Conservation (phyloP, 1,140 invertebrate genomes). For the Dysdera silvatica region DNA sequence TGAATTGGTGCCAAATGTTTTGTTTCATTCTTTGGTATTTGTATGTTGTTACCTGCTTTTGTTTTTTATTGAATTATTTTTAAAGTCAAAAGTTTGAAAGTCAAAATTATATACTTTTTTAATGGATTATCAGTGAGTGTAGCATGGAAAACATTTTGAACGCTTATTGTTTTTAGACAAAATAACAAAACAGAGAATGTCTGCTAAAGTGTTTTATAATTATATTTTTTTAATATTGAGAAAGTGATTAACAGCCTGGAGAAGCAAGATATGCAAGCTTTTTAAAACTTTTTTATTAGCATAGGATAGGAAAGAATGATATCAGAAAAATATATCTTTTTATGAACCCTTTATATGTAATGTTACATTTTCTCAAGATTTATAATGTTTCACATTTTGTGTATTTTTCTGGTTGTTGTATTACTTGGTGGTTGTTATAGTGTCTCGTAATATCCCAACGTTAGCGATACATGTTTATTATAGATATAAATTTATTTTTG, state of each 20-base stretch:
- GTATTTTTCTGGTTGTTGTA: constrained; percentile 30
- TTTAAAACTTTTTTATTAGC: constrained; percentile 30
- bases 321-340: constrained; percentile 29
- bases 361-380: constrained; percentile 30
- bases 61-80: too few relatives aligned
- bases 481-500: constrained; percentile 25
- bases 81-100: too few relatives aligned
- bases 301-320: constrained; percentile 26
- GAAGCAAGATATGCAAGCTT: constrained; percentile 26
- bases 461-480: constrained; percentile 22
- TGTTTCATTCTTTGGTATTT: too few relatives aligned
- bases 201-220: constrained; percentile 30
- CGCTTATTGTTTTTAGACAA: too few relatives aligned
- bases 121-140: too few relatives aligned
- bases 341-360: constrained; percentile 27
- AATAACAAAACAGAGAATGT: too few relatives aligned
- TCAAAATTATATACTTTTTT: too few relatives aligned
- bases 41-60: too few relatives aligned
- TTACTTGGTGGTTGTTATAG: constrained; percentile 28
- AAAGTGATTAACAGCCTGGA: too few relatives aligned
- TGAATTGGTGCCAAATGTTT: too few relatives aligned
- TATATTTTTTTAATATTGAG: constrained; percentile 27
- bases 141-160: too few relatives aligned
- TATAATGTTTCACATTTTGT: constrained; percentile 29
- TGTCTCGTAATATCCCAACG: constrained; percentile 25